Evolutionary conservation across 2,888 invertebrate species (phyloP), one percentile per base, ranked within the genome.

Genomic region (Eubasilissa splendida): DNA sequence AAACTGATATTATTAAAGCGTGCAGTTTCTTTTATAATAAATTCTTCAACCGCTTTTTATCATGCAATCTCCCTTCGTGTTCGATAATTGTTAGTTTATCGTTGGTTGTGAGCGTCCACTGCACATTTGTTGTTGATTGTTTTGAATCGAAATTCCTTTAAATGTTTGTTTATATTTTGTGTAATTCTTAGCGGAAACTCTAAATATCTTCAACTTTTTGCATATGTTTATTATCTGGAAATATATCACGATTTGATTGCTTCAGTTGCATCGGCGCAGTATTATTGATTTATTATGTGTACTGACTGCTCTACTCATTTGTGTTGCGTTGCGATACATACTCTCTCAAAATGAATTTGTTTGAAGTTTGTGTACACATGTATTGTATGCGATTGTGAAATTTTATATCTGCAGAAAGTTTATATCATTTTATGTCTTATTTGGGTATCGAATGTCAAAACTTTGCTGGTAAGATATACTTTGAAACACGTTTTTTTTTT

Each of bases 231-330:
- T 52, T 52, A 53, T 70, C 70, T 53, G 70, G 53, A 12, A 53
- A 53, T 70, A 14, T 54, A 53, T 53, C 53, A n/a, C 14, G 53
- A 22, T 70, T n/a, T 58, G 3, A 70, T 70, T 70, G 70, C 70
- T 52, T 70, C 70, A 31, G 70, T 70, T 73, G 73, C 73, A 73
- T 73, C 73, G 73, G 73, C 73, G 73, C 73, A 73, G 56, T 58
- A 33, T 73, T 73, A 73, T 73, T 73, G 73, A 73, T 73, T 73
- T 73, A 70, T 70, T 70, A 70, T 70, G 70, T 52, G 70, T 52
- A 70, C 70, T 22, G 70, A 70, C 22, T 54, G 52, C 53, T 52
- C n/a, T 50, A 70, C 52, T 70, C 70, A 52, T 70, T 52, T 70
- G 52, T 31, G 22, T 53, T 70, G 70, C 70, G 70, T 42, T 66